Evolutionary conservation across 2,797 vertebrate genomes (phyloP), one percentile per base, ranked within the genome.

Genomic region (Molossus alvarezi): DNA sequence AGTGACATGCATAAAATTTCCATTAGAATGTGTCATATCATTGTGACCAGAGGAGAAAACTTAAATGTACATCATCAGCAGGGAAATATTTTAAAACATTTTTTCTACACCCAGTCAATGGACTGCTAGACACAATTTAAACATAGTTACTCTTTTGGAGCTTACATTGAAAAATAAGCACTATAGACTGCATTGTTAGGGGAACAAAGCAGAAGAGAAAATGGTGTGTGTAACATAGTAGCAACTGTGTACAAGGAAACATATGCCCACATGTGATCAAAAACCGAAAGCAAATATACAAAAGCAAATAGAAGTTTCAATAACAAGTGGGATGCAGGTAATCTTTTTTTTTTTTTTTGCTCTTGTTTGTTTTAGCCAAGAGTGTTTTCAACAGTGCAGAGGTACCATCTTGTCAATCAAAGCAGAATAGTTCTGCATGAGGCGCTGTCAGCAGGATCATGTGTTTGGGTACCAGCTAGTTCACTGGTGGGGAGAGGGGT

Each of bases 81-180:
- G n/a, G 25, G n/a, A 86, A 88, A 7, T 29, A 58, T 27, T 57
- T 89, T 33, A 86, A 90, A 45, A 80, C 81, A 55, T 62, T 58
- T 58, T 33, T n/a, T n/a, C 27, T 41, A 29, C 41, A 65, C 71
- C 53, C 33, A 37, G 7, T 88, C 86, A 72, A 3, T 65, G 37
- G 29, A 57, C 64, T 62, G 18, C 27, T 85, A 67, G 15, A 20
- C 14, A 5, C n/a, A 62, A 69, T 33, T 95, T 90, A 27, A 90
- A 92, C 93, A 81, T 11, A n/a, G 23, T 41, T 76, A 93, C 65
- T 71, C n/a, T 75, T 71, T 51, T 55, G 72, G 23, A 89, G 33
- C 37, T 93, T 89, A 55, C 48, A 53, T 17, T 64, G 15, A 67
- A 65, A 84, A 95, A 58, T 18, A 41, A 86, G 12, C 65, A 53